Percentiles rank a stretch among this genome's conserved stretches.
Evolutionary conservation across 1,140 invertebrate genomes (phyloP).

Genomic region (Pseudomyrmex dendroicus): DNA sequence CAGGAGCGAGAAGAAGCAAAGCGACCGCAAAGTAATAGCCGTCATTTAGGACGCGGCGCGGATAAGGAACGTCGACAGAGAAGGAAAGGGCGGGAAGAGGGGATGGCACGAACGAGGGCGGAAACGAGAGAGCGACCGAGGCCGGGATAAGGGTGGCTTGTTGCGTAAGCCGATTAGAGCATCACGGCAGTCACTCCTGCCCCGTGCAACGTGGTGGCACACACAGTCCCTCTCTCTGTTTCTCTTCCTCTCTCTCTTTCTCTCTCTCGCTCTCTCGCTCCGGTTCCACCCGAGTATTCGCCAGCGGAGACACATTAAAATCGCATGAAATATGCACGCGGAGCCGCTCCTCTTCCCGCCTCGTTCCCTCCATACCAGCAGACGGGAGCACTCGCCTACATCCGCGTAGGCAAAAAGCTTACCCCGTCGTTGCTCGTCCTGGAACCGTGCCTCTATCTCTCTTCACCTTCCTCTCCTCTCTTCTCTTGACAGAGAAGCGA

Average conservation of each 20-base stretch:
- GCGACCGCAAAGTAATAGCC: slow-evolving; percentile 71
- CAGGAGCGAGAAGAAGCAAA: slow-evolving; percentile 27
- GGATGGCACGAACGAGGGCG: slow-evolving; percentile 43
- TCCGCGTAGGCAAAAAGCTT: slow-evolving; percentile 73
- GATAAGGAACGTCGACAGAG: slow-evolving; percentile 27
- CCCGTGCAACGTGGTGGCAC: slow-evolving; percentile 57
- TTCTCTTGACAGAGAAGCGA: not conserved
- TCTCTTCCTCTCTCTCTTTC: not conserved
- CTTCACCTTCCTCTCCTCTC: not conserved
- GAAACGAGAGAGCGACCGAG: slow-evolving; percentile 62
- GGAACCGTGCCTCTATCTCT: slow-evolving; percentile 41
- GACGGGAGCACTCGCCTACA: slow-evolving; percentile 73
- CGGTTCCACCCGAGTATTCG: slow-evolving; percentile 67
- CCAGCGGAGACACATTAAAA: slow-evolving; percentile 84
- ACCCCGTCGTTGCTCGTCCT: slow-evolving; percentile 26
- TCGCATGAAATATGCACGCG: slow-evolving; percentile 83
- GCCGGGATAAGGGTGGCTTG: slow-evolving; percentile 73
- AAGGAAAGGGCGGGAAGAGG: not conserved
- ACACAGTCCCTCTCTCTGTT: slow-evolving; percentile 50
- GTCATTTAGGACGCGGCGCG: slow-evolving; percentile 55
- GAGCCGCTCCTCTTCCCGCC: slow-evolving; percentile 50
- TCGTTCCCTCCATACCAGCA: slow-evolving; percentile 69
- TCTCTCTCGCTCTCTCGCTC: not conserved
- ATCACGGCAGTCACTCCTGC: slow-evolving; percentile 78
- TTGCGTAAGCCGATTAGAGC: slow-evolving; percentile 84